Evolutionary conservation across 2,797 vertebrate genomes (phyloP).

Genomic region (Clarias fuscus): DNA sequence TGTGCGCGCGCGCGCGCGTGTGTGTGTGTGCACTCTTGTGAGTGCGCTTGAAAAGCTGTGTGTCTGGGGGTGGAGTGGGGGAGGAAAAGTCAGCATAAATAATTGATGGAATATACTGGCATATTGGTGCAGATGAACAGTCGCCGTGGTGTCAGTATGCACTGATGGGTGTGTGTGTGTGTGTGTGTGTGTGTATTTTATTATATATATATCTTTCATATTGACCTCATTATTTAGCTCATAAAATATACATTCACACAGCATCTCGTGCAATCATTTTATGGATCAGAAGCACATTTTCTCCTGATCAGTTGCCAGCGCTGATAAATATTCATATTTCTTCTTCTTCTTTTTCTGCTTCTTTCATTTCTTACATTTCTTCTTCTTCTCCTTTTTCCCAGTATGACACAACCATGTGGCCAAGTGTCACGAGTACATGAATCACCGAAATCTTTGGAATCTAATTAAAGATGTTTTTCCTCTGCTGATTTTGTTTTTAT

Average conservation of each 20-base stretch:
- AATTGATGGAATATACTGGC: conserved; percentile 71
- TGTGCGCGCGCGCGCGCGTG: conserved; percentile 36
- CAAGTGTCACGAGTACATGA: conserved; percentile 51
- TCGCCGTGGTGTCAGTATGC: conserved; percentile 66
- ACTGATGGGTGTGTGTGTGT: conserved; percentile 49
- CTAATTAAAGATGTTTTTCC: conserved; percentile 24
- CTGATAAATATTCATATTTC: conserved; percentile 62
- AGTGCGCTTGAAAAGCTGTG: conserved; percentile 29
- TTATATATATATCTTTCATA: background rate
- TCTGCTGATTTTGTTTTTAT: conserved; percentile 21
- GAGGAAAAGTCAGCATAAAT: conserved; percentile 68
- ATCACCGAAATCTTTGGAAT: conserved; percentile 43
- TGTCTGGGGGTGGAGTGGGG: conserved; percentile 49
- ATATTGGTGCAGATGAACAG: conserved; percentile 63
- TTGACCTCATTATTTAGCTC: conserved; percentile 68
- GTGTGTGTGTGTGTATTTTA: conserved; percentile 30
- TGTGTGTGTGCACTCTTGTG: conserved; percentile 21
- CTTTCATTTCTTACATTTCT: conserved; percentile 22
- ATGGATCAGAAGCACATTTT: conserved; percentile 54
- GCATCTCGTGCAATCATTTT: conserved; percentile 43
- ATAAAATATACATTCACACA: conserved; percentile 52
- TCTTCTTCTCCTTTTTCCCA: conserved; percentile 48
- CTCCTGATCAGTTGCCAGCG: conserved; percentile 60
- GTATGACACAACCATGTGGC: conserved; percentile 41
- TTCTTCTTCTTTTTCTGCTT: conserved; percentile 39